Conservation (phyloP, 2,113 vertebrate species). For the Dipodomys ordii region DNA sequence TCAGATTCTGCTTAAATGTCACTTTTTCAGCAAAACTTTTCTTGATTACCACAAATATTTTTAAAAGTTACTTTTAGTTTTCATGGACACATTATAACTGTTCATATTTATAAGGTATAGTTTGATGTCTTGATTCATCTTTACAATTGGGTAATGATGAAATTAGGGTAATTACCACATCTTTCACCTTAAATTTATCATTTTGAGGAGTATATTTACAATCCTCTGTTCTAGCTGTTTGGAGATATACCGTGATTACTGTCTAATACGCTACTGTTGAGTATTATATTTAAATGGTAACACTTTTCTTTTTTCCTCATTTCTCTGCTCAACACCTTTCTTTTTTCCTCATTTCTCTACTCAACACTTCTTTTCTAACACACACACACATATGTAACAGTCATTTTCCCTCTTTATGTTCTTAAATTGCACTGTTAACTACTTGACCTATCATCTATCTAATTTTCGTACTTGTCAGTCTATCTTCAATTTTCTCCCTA, state of each 20-base stretch:
- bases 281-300: neutral
- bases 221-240: neutral
- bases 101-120: neutral
- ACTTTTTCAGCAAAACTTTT: neutral
- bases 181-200: neutral
- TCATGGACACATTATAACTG: neutral
- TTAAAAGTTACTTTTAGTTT: neutral
- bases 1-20: neutral
- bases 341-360: too few species aligned
- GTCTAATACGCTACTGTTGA: neutral
- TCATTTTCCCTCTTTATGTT: neutral
- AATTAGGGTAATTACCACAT: neutral
- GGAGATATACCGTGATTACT: neutral
- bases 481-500: neutral
- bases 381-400: neutral
- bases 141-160: neutral
- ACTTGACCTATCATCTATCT: neutral
- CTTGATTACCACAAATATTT: neutral
- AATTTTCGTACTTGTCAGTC: neutral
- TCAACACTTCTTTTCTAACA: too few species aligned
- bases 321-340: too few species aligned
- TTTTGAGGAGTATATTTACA: neutral
- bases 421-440: neutral
- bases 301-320: neutral
- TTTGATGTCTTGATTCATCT: neutral